phyloP scores from a whole-genome alignment of 2,797 vertebrate species.

The Anas flavirostris region DNA sequence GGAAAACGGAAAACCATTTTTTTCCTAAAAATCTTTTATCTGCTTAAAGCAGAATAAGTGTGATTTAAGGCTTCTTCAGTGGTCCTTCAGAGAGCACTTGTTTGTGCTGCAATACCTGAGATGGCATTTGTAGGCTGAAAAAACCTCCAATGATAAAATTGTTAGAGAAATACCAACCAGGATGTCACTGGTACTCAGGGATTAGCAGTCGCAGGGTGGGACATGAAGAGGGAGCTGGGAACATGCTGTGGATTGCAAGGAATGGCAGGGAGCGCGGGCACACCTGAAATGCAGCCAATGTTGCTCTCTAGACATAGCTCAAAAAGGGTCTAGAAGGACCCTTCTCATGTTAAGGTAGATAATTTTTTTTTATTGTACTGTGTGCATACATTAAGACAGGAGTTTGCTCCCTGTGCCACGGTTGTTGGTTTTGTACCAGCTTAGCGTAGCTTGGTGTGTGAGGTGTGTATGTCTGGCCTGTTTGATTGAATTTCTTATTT shows the following conservation, averaged over 20 bases:
- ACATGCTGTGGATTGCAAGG: background rate
- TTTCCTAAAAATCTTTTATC: background rate
- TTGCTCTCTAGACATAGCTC: background rate
- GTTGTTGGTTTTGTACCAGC: background rate
- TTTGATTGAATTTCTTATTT: background rate
- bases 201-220: background rate
- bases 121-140: background rate
- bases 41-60: background rate
- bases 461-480: background rate
- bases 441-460: background rate
- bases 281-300: background rate
- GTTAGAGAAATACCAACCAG: background rate
- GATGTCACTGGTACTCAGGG: background rate
- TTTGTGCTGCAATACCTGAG: background rate
- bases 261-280: rapidly evolving
- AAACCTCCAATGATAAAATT: background rate
- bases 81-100: background rate
- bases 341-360: background rate
- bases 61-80: background rate
- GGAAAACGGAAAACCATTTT: background rate
- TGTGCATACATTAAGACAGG: background rate
- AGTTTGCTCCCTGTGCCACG: background rate
- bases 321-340: background rate
- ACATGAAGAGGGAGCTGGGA: background rate
- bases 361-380: background rate